phyloP scores from a whole-genome alignment of 2,113 vertebrate species.

The Theristicus caerulescens region DNA sequence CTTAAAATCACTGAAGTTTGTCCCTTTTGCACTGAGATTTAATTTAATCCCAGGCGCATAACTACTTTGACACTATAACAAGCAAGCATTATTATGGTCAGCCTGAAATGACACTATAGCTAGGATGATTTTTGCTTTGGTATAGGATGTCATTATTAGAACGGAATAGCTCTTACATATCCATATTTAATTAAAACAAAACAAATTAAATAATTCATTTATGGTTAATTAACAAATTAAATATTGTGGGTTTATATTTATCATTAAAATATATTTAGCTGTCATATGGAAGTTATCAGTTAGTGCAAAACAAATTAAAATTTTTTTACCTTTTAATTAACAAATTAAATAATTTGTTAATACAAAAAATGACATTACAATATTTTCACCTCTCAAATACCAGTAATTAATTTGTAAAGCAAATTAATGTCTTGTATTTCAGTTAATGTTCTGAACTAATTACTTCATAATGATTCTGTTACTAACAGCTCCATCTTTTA shows the following conservation, averaged over 20 bases:
- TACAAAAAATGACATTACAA: neutral
- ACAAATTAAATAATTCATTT: neutral
- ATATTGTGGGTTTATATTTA: neutral
- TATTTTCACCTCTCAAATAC: neutral
- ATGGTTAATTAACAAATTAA: neutral
- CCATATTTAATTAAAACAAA: neutral
- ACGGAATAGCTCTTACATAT: neutral
- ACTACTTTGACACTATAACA: neutral
- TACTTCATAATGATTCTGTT: neutral
- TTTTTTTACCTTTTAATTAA: neutral
- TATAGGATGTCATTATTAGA: neutral
- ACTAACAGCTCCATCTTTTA: neutral
- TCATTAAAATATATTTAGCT: neutral
- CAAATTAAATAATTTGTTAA: neutral
- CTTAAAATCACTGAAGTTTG: neutral
- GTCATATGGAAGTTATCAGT: neutral
- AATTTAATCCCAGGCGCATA: neutral
- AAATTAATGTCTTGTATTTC: neutral
- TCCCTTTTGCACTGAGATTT: neutral
- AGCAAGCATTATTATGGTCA: neutral
- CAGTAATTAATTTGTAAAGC: neutral
- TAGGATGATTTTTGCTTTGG: neutral
- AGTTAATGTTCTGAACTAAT: neutral
- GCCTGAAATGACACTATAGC: neutral
- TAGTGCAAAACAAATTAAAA: neutral